Evolutionary conservation across 1,140 invertebrate genomes (phyloP).

Genomic region (Tribolium castaneum): DNA sequence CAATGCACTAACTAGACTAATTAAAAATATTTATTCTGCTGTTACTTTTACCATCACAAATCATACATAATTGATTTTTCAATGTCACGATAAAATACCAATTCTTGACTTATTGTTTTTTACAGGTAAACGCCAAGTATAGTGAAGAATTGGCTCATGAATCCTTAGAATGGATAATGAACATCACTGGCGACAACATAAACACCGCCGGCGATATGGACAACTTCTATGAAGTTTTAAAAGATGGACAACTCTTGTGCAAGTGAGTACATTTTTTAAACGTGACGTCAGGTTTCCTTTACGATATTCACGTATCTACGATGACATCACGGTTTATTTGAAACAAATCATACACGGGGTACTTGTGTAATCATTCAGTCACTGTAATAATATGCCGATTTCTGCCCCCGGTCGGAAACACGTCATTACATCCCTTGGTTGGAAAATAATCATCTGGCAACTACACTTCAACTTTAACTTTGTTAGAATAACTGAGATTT

Average conservation of each 20-base stretch:
- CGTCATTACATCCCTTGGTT: too few relatives aligned
- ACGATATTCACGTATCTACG: neutral
- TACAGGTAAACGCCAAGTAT: slow-evolving; percentile 95
- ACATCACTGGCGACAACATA: slow-evolving; percentile 82
- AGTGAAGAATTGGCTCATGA: slow-evolving; percentile 91
- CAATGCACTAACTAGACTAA: neutral
- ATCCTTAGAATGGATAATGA: slow-evolving; percentile 90
- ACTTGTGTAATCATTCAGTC: too few relatives aligned
- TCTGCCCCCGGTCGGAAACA: too few relatives aligned
- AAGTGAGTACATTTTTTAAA: slow-evolving; percentile 68
- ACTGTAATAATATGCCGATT: too few relatives aligned
- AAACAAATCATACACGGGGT: neutral
- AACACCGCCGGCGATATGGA: slow-evolving; percentile 88
- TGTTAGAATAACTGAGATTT: too few relatives aligned
- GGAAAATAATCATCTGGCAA: too few relatives aligned
- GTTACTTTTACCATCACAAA: neutral
- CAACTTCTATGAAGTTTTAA: slow-evolving; percentile 90
- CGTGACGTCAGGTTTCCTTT: slow-evolving; percentile 12
- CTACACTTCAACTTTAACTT: too few relatives aligned
- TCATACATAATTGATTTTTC: neutral
- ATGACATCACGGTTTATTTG: slow-evolving; percentile 15
- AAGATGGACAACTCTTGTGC: slow-evolving; percentile 89
- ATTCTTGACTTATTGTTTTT: neutral
- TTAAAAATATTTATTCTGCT: neutral
- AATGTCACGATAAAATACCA: neutral